phyloP scores from a whole-genome alignment of 2,113 vertebrate species.

The Zosterops hypoxanthus region DNA sequence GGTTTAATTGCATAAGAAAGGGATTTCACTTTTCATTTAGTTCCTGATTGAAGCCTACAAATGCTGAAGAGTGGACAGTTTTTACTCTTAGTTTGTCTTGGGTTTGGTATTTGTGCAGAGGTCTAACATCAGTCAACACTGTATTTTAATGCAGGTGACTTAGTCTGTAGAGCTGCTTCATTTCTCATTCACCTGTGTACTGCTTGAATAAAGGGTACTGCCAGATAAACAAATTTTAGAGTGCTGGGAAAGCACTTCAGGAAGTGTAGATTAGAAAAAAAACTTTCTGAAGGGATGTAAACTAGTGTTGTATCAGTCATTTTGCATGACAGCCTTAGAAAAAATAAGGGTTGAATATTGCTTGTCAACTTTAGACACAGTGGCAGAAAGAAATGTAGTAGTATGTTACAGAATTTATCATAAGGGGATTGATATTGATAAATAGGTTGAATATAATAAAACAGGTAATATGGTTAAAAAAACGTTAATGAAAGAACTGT shows the following conservation, averaged over 20 bases:
- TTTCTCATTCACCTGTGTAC: neutral
- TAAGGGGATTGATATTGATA: neutral
- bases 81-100: neutral
- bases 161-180: neutral
- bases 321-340: neutral
- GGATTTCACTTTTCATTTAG: neutral
- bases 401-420: neutral
- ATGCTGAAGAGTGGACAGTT: neutral
- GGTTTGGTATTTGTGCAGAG: neutral
- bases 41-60: neutral
- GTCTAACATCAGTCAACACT: accelerated
- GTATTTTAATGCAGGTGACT: neutral
- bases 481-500: neutral
- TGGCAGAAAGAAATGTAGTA: neutral
- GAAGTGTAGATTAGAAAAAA: neutral
- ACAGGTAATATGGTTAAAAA: neutral
- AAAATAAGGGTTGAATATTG: neutral
- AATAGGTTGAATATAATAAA: neutral
- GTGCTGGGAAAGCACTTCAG: neutral
- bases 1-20: neutral
- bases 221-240: neutral
- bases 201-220: neutral
- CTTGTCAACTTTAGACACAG: neutral
- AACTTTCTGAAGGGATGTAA: neutral
- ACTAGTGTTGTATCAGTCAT: neutral